A percentile compares a stretch with the other conserved stretches of the same genome.
These are phyloP conservation scores for Falcunculus frontatus DNA, from an alignment of 2,113 vertebrate genomes.

Conservation along the genomic window DNA sequence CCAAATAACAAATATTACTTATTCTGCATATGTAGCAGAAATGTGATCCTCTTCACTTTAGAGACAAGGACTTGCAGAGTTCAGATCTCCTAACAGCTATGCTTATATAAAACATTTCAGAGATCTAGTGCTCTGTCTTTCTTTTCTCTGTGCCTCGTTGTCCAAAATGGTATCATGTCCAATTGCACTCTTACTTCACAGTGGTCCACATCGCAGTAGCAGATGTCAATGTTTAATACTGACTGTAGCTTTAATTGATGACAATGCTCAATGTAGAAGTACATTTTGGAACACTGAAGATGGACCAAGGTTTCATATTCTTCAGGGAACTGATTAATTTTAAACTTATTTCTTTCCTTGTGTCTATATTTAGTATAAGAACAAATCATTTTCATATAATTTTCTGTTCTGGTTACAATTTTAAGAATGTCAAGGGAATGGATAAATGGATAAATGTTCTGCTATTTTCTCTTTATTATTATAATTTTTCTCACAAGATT, in stretches of 20 bases:
- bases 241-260: conserved; percentile 25
- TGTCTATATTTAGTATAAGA: conserved; percentile 63
- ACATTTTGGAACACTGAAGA: conserved; percentile 25
- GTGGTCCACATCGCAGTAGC: neutral
- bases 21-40: neutral
- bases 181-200: neutral
- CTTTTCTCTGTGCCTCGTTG: neutral
- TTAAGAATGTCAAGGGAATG: conserved; percentile 62
- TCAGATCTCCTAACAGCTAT: neutral
- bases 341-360: conserved; percentile 53
- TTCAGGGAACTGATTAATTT: conserved; percentile 56
- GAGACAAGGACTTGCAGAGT: neutral
- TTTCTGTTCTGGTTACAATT: conserved; percentile 62
- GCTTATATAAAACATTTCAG: neutral
- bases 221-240: neutral
- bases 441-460: conserved; percentile 67
- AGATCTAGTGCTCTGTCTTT: neutral
- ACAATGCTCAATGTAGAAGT: neutral
- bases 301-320: conserved; percentile 35
- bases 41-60: neutral
- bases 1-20: neutral
- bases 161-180: neutral
- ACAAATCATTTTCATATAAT: conserved; percentile 65
- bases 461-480: conserved; percentile 67
- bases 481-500: conserved; percentile 63